Conservation (phyloP, 2,888 invertebrate species). For the Drosophila anomelani region DNA sequence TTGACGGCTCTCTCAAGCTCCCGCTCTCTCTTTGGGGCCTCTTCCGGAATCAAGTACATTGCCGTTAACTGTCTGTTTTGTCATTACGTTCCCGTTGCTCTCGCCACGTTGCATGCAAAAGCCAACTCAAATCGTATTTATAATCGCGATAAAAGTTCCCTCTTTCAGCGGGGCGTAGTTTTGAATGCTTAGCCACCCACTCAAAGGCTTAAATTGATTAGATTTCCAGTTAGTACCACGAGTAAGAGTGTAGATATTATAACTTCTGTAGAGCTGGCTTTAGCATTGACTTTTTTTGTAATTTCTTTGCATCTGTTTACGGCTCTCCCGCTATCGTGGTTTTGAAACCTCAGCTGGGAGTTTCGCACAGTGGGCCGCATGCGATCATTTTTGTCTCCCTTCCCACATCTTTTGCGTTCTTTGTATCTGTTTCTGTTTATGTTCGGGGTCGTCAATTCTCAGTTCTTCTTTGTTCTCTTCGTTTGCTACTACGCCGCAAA, state of each 20-base stretch:
- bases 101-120: conserved; percentile 79
- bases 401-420: conserved; percentile 35
- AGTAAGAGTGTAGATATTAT: conserved; percentile 12
- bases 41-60: conserved; percentile 57
- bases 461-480: conserved; percentile 56
- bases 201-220: conserved; percentile 49
- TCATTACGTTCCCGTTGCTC: conserved; percentile 68
- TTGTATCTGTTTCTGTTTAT: conserved; percentile 24
- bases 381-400: conserved; percentile 11
- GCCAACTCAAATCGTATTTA: conserved; percentile 57
- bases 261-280: conserved; percentile 38
- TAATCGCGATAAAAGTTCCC: conserved; percentile 65
- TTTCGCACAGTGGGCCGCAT: conserved; percentile 57
- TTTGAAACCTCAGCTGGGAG: conserved; percentile 26
- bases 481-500: conserved; percentile 39
- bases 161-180: conserved; percentile 16
- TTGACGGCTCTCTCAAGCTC: conserved; percentile 47
- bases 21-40: conserved; percentile 21
- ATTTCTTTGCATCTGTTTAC: conserved; percentile 55
- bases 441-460: conserved; percentile 56
- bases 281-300: conserved; percentile 13
- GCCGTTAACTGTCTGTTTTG: conserved; percentile 74
- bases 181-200: conserved; percentile 15
- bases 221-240: conserved; percentile 40
- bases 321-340: conserved; percentile 20